Base-by-base conservation (phyloP, 2,888 invertebrate species). In the Resseliella maxima region DNA sequence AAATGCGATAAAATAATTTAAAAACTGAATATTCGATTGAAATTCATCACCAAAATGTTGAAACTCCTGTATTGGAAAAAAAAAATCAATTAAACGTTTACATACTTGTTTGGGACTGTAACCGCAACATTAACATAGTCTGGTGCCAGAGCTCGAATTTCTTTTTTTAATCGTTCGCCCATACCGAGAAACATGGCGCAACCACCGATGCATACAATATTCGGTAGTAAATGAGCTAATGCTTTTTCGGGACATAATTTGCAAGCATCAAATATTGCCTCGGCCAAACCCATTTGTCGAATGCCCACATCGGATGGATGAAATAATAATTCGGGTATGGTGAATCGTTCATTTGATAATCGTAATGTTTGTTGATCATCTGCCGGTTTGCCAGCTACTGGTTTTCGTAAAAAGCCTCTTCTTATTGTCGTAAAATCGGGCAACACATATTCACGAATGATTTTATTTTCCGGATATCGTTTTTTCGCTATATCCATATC, bases 261-360 rank as follows among this genome's bases (percentile, higher is more conserved):
- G n/a, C 98, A 93, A 0, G 95, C 93, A 89, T 96, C 93, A 86
- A 96, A 94, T 8, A 98, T 94, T 0, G 97, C 95, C 92, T 99
- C 98, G 0, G 96, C 93, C 87, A 99, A 94, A 0, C 99, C 99
- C 94, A 98, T 97, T 91, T 93, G 94, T 86, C 94, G 94, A 87
- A 99, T 96, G 0, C 98, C 98, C 54, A 99, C 95, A 90, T 99
- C 98, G 0, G 97, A 96, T 0, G 99, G 99, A 89, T 96, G 94
- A 90, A 99, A 99, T 2, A 99, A 91, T 1, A 99, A 92, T 91
- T 99, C 99, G 0, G 99, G 99, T 85, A 99, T 95, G 0, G 96
- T 93, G 90, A 99, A 99, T 85, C 99, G 92, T 91, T 99, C 99
- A 89, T 98, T 98, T 91, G 96, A 97, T 89, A 99, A 92, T 64